These are phyloP conservation scores for Idaea straminata DNA, from an alignment of 2,888 invertebrate species.

Conservation along the genomic window DNA sequence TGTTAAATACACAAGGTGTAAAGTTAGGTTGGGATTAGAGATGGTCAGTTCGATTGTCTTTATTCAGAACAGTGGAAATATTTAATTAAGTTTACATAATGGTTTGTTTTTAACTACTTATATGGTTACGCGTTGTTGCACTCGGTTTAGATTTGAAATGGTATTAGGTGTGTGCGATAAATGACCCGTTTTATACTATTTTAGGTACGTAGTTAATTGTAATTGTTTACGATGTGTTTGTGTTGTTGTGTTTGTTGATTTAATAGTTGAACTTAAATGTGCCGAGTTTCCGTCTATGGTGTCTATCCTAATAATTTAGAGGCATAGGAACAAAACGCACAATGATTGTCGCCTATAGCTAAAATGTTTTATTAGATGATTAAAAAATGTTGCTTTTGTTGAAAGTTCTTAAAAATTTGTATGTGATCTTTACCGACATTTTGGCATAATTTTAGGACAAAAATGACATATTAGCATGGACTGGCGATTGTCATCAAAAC, in stretches of 20 bases:
- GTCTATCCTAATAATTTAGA: too few species aligned
- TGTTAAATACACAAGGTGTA: slow-evolving; percentile 4
- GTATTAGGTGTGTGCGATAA: background rate
- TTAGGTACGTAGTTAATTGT: background rate
- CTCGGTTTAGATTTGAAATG: background rate
- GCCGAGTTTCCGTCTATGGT: too few species aligned
- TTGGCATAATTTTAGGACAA: too few species aligned
- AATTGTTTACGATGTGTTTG: background rate
- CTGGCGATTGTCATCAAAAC: too few species aligned
- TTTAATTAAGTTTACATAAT: slow-evolving; percentile 66
- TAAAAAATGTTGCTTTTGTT: too few species aligned
- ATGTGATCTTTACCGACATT: too few species aligned
- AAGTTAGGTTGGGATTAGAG: slow-evolving; percentile 30
- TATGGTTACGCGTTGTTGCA: slow-evolving; percentile 18
- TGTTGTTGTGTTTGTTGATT: background rate
- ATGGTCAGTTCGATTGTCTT: slow-evolving; percentile 70
- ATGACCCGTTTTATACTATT: background rate
- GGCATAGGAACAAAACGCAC: too few species aligned
- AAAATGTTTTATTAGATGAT: too few species aligned
- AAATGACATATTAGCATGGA: too few species aligned
- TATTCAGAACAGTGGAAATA: slow-evolving; percentile 68
- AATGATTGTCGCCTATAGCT: too few species aligned
- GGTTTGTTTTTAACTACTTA: slow-evolving; percentile 32
- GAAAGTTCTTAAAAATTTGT: too few species aligned
- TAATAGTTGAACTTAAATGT: background rate